Conservation (phyloP, 2,797 vertebrate species). For the Sciurus vulgaris region DNA sequence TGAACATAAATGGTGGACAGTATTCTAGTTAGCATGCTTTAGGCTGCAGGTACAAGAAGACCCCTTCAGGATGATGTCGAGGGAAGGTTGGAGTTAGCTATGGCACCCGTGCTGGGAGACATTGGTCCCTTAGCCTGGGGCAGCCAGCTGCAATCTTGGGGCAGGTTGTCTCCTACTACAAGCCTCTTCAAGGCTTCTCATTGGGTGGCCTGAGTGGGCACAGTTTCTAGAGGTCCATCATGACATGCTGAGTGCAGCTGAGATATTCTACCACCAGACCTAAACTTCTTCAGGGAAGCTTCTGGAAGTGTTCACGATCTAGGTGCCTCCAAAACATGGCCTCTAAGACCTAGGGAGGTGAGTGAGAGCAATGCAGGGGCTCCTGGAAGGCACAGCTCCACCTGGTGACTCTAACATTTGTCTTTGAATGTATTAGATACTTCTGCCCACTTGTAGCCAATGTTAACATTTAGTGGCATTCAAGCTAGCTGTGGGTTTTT, state of each 20-base stretch:
- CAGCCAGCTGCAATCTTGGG: neutral
- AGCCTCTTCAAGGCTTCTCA: neutral
- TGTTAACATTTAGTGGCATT: neutral
- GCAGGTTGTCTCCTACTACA: neutral
- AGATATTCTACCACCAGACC: rapidly evolving
- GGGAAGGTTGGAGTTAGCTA: neutral
- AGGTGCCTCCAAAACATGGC: no score
- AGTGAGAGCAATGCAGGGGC: neutral
- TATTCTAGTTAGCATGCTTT: neutral
- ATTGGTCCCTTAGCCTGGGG: neutral
- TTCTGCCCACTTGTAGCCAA: neutral
- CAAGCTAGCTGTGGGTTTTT: neutral
- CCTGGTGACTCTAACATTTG: neutral
- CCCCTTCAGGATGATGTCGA: neutral
- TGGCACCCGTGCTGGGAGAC: neutral
- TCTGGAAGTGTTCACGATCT: neutral
- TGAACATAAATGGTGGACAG: neutral
- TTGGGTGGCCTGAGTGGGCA: no score
- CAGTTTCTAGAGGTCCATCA: neutral
- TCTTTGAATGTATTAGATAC: neutral
- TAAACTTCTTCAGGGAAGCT: neutral
- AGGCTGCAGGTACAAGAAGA: neutral
- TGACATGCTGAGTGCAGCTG: neutral
- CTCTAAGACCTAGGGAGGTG: neutral
- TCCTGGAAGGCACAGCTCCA: neutral